Evolutionary conservation across 2,797 vertebrate species (phyloP).

Genomic region (Gymnodraco acuticeps): DNA sequence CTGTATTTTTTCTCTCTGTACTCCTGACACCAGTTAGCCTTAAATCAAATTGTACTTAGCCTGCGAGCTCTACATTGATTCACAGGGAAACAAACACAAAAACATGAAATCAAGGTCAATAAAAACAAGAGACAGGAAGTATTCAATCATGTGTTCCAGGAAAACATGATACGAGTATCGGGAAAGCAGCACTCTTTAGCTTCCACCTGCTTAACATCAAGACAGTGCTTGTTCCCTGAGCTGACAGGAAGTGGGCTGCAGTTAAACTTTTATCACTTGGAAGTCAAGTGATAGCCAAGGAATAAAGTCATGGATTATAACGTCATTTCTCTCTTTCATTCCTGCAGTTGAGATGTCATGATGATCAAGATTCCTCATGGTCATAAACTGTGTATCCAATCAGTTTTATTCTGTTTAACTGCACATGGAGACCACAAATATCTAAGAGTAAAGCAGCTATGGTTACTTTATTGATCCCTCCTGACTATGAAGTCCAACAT

Average conservation of each 20-base stretch:
- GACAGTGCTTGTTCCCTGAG: neutral
- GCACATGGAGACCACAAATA: no score
- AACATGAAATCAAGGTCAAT: neutral
- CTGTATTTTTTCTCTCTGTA: neutral
- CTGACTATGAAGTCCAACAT: neutral
- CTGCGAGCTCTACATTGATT: neutral
- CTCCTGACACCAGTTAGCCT: neutral
- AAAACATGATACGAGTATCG: neutral
- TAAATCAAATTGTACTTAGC: constrained; percentile 11
- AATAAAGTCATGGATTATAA: constrained; percentile 11
- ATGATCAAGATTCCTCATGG: no score
- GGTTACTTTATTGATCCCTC: neutral
- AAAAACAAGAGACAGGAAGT: neutral
- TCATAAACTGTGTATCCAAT: no score
- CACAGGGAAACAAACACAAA: neutral
- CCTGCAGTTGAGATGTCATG: no score
- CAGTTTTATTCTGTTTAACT: no score
- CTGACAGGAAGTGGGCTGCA: constrained; percentile 33
- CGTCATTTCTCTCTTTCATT: neutral
- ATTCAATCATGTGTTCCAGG: no score
- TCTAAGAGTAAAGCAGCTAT: no score
- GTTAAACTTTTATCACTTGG: constrained; percentile 17
- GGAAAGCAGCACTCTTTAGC: neutral
- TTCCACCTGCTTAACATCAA: constrained; percentile 15
- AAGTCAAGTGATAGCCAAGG: constrained; percentile 22